phyloP scores from a whole-genome alignment of 2,797 vertebrate genomes.

The Alcedo quadribrachys region DNA sequence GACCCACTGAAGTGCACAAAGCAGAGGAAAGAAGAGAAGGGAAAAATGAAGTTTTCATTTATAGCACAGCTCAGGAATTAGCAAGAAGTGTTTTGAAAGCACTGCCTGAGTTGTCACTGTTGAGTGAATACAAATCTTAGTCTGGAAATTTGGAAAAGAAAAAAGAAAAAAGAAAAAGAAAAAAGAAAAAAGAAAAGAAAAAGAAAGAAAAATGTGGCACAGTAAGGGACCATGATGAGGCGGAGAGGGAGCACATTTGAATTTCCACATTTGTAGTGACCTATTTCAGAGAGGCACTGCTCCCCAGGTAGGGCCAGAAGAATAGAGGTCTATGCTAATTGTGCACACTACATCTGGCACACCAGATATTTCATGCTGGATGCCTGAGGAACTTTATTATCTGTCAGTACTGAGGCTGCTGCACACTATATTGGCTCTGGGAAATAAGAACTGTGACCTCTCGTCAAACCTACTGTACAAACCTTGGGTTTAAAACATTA shows the following conservation, averaged over 20 bases:
- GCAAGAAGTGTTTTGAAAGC: background rate
- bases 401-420: background rate
- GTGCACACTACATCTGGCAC: background rate
- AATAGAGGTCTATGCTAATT: background rate
- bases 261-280: rapidly evolving
- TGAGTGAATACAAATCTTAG: background rate
- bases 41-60: background rate
- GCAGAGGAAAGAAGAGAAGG: background rate
- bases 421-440: background rate
- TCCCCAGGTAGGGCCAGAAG: background rate
- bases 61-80: background rate
- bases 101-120: rapidly evolving
- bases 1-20: background rate
- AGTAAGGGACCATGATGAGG: background rate
- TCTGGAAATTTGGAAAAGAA: background rate
- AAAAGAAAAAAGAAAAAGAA: too few species aligned
- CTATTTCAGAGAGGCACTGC: background rate
- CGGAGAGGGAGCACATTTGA: background rate
- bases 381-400: background rate
- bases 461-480: background rate
- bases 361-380: background rate
- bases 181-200: too few species aligned
- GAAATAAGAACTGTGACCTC: background rate
- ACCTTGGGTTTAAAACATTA: background rate
- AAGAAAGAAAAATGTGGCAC: background rate